These are phyloP conservation scores for Epistrophella euchroma DNA, from an alignment of 2,888 invertebrate genomes.

Conservation along the genomic window DNA sequence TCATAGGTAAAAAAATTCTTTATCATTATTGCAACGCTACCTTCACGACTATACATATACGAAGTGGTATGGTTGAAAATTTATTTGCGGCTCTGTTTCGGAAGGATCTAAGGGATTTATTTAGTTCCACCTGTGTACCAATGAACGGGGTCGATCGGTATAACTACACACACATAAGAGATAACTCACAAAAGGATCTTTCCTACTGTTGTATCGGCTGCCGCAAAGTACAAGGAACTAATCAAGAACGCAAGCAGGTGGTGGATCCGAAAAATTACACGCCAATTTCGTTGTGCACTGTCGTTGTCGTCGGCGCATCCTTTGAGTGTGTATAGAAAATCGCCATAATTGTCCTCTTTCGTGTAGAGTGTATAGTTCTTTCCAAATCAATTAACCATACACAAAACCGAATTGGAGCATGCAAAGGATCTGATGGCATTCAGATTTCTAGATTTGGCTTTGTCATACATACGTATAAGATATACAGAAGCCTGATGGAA, in stretches of 20 bases:
- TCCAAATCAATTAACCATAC: constrained; percentile 70
- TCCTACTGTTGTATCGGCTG: constrained; percentile 45
- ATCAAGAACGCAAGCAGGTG: constrained; percentile 67
- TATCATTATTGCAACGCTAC: not conserved
- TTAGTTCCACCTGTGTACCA: constrained; percentile 70
- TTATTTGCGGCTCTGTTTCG: constrained; percentile 71
- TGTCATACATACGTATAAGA: not conserved
- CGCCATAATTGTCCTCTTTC: constrained; percentile 51
- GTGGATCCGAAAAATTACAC: constrained; percentile 71
- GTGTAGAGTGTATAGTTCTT: constrained; percentile 30
- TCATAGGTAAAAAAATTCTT: too few relatives aligned
- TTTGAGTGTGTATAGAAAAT: constrained; percentile 65
- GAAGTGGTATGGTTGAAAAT: constrained; percentile 44
- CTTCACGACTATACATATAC: not conserved
- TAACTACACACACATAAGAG: constrained; percentile 43
- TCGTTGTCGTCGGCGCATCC: constrained; percentile 66
- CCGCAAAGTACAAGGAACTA: constrained; percentile 66
- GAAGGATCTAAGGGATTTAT: constrained; percentile 70
- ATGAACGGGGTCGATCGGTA: constrained; percentile 30
- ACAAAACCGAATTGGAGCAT: constrained; percentile 71
- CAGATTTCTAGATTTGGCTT: constrained; percentile 27
- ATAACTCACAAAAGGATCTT: constrained; percentile 64
- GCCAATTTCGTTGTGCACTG: constrained; percentile 65
- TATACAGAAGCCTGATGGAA: constrained; percentile 54
- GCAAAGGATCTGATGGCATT: constrained; percentile 68